Base-by-base conservation (phyloP, 2,113 vertebrate species). In the Cyprinodon brontotheroides region DNA sequence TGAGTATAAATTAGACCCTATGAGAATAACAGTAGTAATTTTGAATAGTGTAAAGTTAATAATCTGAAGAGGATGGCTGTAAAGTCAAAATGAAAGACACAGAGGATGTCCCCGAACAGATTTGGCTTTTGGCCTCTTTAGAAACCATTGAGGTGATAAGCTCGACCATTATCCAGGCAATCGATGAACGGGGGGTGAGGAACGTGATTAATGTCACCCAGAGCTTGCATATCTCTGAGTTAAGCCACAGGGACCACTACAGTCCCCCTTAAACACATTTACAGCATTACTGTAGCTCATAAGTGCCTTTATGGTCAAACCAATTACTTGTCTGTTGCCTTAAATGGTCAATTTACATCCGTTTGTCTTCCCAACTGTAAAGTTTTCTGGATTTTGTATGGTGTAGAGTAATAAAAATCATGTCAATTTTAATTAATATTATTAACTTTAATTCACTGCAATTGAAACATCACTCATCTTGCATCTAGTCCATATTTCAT, bases 141-240 rank as follows among this genome's bases (percentile, higher is more conserved):
- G 85, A 85, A 88, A 77, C 70, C 82, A 75, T 67, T 1, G 77
- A 77, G 76, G 90, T 89, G 91, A 92, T 91, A 91, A 92, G 91
- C 77, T 71, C 87, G 86, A 90, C 86, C 86, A 86, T 91, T 90
- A 91, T 86, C 85, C 75, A 37, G 64, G 65, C 87, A 67, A 91
- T 92, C 88, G 76, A 91, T 92, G 82, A 61, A 20, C 0, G 38
- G 37, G 62, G 73, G 78, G 68, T 40, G 71, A 74, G 81, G 72
- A 59, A 61, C 29, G 37, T 90, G 89, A 92, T 92, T 92, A 91
- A 92, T 92, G 89, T 89, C 75, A 80, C 83, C 78, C 72, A 11
- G 11, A 68, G 81, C 78, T 45, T 63, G 74, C 61, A 37, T 70
- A 65, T 86, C 77, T 72, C 74, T 41, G 62, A 59, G 74, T 81